Evolutionary conservation across 2,888 invertebrate species (phyloP).

Genomic region (Eutolmus rufibarbis): DNA sequence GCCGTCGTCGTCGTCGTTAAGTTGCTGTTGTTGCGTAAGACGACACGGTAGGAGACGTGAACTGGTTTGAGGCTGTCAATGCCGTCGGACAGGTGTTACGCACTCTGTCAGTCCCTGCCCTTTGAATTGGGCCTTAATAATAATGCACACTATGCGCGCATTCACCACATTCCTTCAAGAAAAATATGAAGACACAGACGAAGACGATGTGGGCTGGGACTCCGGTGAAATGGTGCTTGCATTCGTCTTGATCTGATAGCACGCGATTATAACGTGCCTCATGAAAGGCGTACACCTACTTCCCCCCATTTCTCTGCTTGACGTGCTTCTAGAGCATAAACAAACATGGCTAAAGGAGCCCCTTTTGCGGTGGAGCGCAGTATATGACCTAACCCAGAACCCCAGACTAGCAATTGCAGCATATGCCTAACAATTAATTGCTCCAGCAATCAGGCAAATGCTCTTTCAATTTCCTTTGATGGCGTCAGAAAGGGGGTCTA

Average conservation of each 20-base stretch:
- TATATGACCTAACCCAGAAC: background rate
- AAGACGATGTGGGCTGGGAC: background rate
- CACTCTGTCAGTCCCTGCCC: background rate
- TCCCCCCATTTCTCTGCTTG: background rate
- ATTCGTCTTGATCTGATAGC: constrained; percentile 1
- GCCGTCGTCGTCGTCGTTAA: background rate
- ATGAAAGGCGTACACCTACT: background rate
- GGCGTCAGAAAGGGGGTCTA: background rate
- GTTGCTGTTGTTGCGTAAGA: background rate
- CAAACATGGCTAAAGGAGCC: background rate
- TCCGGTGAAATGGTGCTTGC: background rate
- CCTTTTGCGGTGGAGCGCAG: background rate
- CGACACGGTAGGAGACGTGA: background rate
- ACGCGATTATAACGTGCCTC: background rate
- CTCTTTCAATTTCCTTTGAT: constrained; percentile 23
- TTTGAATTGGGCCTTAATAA: background rate
- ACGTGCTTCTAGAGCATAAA: background rate
- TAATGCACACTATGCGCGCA: background rate
- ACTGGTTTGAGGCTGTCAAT: background rate
- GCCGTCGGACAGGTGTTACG: background rate
- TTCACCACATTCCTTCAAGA: background rate
- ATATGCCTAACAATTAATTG: constrained; percentile 15
- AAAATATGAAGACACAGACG: background rate
- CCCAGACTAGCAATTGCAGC: background rate
- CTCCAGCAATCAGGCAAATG: background rate